Percentiles rank a stretch among this genome's conserved stretches.
Conservation (phyloP, 2,113 vertebrate genomes). For the Cochlearius cochlearius region DNA sequence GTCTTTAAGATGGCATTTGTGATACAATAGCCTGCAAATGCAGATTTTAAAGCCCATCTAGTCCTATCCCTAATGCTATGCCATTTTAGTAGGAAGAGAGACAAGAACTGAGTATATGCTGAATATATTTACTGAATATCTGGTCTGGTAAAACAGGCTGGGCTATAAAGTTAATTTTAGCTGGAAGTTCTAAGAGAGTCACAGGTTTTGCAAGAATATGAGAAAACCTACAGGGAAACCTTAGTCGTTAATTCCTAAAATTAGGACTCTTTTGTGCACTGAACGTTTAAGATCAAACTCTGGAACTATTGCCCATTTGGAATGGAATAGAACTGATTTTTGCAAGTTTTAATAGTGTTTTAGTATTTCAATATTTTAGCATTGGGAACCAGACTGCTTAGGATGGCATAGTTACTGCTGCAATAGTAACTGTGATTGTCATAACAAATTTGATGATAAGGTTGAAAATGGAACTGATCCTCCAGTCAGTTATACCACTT, state of each 20-base stretch:
- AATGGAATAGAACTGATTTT: background rate
- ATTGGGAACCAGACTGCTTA: background rate
- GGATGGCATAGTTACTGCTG: background rate
- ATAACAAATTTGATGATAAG: conserved; percentile 23
- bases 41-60: background rate
- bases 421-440: background rate
- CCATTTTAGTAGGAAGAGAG: background rate
- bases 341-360: background rate
- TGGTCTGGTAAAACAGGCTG: background rate
- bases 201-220: background rate
- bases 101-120: background rate
- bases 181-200: background rate
- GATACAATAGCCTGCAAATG: background rate
- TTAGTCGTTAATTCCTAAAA: background rate
- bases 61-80: background rate
- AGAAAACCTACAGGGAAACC: background rate
- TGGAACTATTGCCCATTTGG: background rate
- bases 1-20: background rate
- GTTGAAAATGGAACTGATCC: conserved; percentile 25
- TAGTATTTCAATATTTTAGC: conserved; percentile 23
- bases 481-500: background rate
- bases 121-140: background rate
- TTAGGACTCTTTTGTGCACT: background rate
- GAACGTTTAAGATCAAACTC: background rate
- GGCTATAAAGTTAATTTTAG: background rate